Conservation (phyloP, 2,113 vertebrate genomes). For the Urocitellus parryii region DNA sequence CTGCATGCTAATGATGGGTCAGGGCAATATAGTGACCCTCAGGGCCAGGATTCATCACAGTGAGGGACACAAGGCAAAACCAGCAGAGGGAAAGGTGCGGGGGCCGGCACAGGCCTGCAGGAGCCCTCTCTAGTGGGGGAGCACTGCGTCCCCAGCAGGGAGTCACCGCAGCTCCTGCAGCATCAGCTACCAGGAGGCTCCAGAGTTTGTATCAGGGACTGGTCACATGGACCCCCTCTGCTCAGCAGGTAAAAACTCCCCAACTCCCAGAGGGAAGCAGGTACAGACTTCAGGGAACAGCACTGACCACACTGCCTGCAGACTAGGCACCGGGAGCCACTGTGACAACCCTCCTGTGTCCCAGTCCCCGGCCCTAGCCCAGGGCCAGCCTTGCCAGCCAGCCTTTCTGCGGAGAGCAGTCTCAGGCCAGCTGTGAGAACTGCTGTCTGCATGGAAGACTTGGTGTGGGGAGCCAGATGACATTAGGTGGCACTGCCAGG, state of each 20-base stretch:
- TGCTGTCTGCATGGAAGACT: background rate
- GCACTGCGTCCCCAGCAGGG: background rate
- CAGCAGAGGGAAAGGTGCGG: accelerated
- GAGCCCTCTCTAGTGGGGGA: background rate
- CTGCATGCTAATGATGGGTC: too few relatives aligned
- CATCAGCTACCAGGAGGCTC: background rate
- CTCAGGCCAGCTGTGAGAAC: background rate
- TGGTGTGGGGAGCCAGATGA: background rate
- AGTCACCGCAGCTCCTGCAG: background rate
- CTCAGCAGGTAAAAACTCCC: accelerated
- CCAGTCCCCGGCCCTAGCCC: background rate
- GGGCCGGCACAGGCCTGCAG: background rate
- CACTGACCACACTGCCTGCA: background rate
- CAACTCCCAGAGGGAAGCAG: background rate
- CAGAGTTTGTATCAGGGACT: background rate
- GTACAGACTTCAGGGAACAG: background rate
- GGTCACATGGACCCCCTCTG: background rate
- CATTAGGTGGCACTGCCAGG: background rate
- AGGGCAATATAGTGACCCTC: accelerated
- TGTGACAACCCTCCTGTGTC: background rate
- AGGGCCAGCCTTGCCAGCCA: accelerated
- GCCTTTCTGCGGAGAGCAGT: background rate
- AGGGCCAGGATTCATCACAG: background rate
- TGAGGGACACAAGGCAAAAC: too few relatives aligned
- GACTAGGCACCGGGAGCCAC: accelerated